Conservation (phyloP, 2,113 vertebrate species). For the Periophthalmodon schlosseri region DNA sequence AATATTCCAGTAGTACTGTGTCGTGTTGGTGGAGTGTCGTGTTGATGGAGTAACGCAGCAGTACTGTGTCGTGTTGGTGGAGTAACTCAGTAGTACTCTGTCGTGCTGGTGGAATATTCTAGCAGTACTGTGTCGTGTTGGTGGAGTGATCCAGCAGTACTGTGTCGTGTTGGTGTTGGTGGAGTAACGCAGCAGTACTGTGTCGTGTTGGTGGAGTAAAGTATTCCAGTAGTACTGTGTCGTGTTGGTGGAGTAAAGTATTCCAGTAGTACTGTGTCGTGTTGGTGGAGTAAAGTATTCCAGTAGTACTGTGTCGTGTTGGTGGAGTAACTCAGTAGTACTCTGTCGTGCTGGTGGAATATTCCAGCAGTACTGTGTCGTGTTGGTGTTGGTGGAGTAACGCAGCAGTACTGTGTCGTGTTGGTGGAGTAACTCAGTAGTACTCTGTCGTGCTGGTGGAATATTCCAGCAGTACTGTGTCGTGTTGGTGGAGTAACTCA, state of each 20-base stretch:
- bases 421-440: neutral
- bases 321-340: neutral
- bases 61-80: neutral
- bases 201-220: neutral
- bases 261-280: neutral
- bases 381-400: neutral
- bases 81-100: neutral
- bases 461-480: neutral
- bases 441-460: neutral
- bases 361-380: neutral
- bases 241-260: neutral
- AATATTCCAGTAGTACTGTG: neutral
- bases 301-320: neutral
- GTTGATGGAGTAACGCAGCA: no score
- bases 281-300: neutral
- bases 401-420: neutral
- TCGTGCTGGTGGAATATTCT: neutral
- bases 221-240: neutral
- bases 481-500: neutral
- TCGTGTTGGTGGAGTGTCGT: neutral
- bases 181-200: neutral
- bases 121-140: neutral
- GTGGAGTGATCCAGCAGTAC: neutral
- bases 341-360: neutral
- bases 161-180: neutral